A percentile compares a stretch with the other conserved stretches of the same genome.
Evolutionary conservation across 2,113 vertebrate genomes (phyloP).

Genomic region (Lontra canadensis): DNA sequence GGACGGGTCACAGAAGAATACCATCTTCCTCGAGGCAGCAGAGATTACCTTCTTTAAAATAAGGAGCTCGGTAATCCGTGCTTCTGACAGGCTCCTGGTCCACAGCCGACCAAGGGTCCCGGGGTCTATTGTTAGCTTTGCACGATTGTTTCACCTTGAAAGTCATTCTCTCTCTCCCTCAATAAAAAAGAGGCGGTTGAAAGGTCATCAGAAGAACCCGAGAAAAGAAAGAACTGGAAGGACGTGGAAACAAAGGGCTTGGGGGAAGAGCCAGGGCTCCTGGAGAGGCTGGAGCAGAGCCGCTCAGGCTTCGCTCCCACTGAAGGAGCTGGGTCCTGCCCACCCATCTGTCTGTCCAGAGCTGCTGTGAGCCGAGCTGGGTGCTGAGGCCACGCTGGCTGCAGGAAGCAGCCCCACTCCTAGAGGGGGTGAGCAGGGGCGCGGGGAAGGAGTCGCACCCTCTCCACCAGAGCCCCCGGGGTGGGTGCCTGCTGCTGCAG

Average conservation of each 20-base stretch:
- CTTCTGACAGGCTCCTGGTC: neutral
- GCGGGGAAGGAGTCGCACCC: neutral
- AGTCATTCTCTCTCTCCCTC: neutral
- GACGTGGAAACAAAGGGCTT: neutral
- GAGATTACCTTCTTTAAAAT: neutral
- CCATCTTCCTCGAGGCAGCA: neutral
- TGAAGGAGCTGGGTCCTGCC: rapidly evolving
- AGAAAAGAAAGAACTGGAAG: neutral
- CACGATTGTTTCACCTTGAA: neutral
- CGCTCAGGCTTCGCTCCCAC: neutral
- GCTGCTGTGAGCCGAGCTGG: neutral
- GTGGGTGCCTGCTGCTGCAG: neutral
- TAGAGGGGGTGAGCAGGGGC: rapidly evolving
- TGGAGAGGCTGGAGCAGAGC: neutral
- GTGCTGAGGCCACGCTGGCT: neutral
- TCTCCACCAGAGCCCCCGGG: too few species aligned
- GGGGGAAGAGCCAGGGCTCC: neutral
- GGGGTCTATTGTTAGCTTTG: neutral
- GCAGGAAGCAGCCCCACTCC: rapidly evolving
- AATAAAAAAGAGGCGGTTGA: neutral
- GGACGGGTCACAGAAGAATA: neutral
- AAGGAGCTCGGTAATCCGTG: neutral
- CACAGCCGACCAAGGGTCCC: neutral
- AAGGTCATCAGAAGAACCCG: neutral
- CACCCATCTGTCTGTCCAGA: neutral